A percentile compares a stretch with the other conserved stretches of the same genome.
phyloP scores from a whole-genome alignment of 1,140 invertebrate genomes.

The Brachionus paranguensis region DNA sequence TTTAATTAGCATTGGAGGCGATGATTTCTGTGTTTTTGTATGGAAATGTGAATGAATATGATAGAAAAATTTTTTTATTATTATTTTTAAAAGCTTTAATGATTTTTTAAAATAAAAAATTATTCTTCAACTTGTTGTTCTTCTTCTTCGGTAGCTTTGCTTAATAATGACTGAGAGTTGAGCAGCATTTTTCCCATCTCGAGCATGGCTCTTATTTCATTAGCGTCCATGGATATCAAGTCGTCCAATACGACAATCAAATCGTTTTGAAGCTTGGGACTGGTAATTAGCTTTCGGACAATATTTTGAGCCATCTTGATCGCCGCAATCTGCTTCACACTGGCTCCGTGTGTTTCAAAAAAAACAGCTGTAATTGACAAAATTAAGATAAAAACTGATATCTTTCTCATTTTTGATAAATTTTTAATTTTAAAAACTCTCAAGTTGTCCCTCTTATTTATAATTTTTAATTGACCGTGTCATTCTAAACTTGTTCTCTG shows the following conservation, averaged over 20 bases:
- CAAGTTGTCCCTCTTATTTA: background rate
- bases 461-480: background rate
- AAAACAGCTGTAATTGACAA: background rate
- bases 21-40: constrained; percentile 52
- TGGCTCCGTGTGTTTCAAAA: background rate
- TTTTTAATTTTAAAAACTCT: background rate
- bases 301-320: background rate
- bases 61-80: background rate
- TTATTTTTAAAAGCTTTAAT: background rate
- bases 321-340: background rate
- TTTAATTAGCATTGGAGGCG: constrained; percentile 52
- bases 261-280: background rate
- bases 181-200: background rate
- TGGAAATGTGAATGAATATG: constrained; percentile 45
- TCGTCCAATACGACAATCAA: background rate
- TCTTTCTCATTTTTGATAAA: background rate
- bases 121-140: background rate
- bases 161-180: background rate
- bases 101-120: background rate
- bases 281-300: background rate
- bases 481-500: background rate
- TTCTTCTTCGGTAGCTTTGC: background rate
- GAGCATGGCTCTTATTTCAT: background rate
- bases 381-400: background rate
- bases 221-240: background rate